phyloP scores from a whole-genome alignment of 1,140 invertebrate species.

The Solen grandis region DNA sequence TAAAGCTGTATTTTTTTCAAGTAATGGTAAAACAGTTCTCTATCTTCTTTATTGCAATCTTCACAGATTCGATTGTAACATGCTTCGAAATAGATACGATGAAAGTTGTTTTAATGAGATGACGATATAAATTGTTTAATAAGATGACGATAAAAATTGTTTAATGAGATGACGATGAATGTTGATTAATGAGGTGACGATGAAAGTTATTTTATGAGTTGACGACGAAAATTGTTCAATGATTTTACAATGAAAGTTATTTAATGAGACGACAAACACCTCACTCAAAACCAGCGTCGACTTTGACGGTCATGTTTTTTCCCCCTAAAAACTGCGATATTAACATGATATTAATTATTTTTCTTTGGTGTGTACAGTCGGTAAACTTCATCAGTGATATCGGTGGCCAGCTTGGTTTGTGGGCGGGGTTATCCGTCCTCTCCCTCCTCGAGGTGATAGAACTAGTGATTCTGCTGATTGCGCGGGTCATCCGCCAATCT shows the following conservation, averaged over 20 bases:
- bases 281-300: not conserved
- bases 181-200: not conserved
- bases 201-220: not conserved
- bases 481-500: too few relatives aligned
- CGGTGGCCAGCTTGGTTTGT: slow-evolving; percentile 52
- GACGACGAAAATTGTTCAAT: not conserved
- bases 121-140: too few relatives aligned
- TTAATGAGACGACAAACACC: not conserved
- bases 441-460: slow-evolving; percentile 39
- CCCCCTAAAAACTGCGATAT: too few relatives aligned
- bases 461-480: slow-evolving; percentile 10
- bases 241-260: not conserved
- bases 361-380: slow-evolving; percentile 38
- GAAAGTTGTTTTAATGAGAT: too few relatives aligned
- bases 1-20: too few relatives aligned
- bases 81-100: too few relatives aligned
- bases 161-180: too few relatives aligned
- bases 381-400: slow-evolving; percentile 48
- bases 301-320: not conserved
- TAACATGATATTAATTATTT: slow-evolving; percentile 1
- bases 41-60: too few relatives aligned
- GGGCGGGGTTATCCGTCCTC: slow-evolving; percentile 50
- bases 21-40: too few relatives aligned
- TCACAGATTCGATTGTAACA: too few relatives aligned
- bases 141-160: too few relatives aligned